Base-by-base conservation (phyloP, 2,113 vertebrate genomes). In the Otus sunia region DNA sequence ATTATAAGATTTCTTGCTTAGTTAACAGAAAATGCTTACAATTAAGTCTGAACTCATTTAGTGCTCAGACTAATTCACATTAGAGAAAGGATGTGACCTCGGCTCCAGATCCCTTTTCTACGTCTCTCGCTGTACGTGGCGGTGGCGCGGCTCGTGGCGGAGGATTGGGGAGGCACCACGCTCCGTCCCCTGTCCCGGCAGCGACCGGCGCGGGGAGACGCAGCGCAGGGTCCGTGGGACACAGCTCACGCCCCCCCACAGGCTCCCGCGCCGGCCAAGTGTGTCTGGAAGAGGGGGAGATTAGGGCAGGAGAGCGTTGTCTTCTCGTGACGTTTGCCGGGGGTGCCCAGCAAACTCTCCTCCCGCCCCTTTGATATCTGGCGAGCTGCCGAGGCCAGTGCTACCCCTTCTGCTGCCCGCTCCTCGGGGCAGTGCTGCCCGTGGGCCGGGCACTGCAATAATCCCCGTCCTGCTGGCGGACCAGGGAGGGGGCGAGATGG, bases 1-100 rank as follows among this genome's bases (percentile, higher is more conserved):
- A 82, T 86, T 95, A 89, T 95, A 96, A 94, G 94, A 96, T 93
- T 96, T 97, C 95, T 97, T 96, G 97, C 97, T 97, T 94, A 91
- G 96, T 97, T 97, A 96, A 94, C 94, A 80, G 76, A 97, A 96
- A 97, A 95, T 43, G 55, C 91, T 96, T 92, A 92, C 95, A 96
- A 88, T 95, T 91, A 91, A 97, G 85, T 94, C 96, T 96, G 91
- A 95, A 88, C 96, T 96, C 94, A 94, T 96, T 96, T 94, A 90
- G 95, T 93, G 75, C 64, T 91, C 90, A 94, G 92, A 82, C 88
- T 92, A 93, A 97, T 95, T 95, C 92, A 91, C 92, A 74, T 97
- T 93, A 96, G 94, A 97, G 71, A 85, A 85, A 93, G 91, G 94
- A 97, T 95, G 87, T 94, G 95, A 96, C 96, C 97, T 84, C 30